Evolutionary conservation across 2,888 invertebrate genomes (phyloP).

Genomic region (Colostygia pectinataria): DNA sequence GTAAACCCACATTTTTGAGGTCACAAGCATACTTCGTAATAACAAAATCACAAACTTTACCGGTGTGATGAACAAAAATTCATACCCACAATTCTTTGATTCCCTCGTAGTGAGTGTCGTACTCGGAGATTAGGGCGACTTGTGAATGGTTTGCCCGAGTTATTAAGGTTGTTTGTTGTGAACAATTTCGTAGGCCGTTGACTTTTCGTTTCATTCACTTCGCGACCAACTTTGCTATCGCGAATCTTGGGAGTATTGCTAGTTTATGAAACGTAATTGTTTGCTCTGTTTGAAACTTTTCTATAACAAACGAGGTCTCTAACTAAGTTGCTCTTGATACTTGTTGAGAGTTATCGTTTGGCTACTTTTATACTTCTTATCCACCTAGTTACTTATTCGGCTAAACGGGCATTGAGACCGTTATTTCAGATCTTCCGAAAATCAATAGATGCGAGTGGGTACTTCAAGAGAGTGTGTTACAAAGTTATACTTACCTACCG

Average conservation of each 20-base stretch:
- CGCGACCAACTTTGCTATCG: conserved; percentile 45
- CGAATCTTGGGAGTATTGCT: conserved; percentile 32
- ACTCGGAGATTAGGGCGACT: conserved; percentile 48
- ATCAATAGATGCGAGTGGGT: too few species aligned
- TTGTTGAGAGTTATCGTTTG: too few species aligned
- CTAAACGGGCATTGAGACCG: too few species aligned
- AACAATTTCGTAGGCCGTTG: conserved; percentile 65
- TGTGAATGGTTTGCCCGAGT: conserved; percentile 61
- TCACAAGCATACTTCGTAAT: neutral
- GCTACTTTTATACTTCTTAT: too few species aligned
- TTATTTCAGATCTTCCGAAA: too few species aligned
- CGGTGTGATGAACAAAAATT: conserved; percentile 18
- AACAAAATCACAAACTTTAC: neutral
- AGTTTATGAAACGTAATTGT: conserved; percentile 26
- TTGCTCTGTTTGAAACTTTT: conserved; percentile 19
- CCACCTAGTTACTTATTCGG: too few species aligned
- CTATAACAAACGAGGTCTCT: neutral
- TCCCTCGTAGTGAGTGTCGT: conserved; percentile 32
- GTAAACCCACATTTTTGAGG: neutral
- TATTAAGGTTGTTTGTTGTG: conserved; percentile 66
- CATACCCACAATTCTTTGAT: conserved; percentile 10
- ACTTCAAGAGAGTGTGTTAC: too few species aligned
- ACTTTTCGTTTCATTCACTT: conserved; percentile 67
- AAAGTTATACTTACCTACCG: too few species aligned
- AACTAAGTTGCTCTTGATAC: too few species aligned